Conservation (phyloP, 1,140 invertebrate genomes). For the Dinoponera quadriceps region DNA sequence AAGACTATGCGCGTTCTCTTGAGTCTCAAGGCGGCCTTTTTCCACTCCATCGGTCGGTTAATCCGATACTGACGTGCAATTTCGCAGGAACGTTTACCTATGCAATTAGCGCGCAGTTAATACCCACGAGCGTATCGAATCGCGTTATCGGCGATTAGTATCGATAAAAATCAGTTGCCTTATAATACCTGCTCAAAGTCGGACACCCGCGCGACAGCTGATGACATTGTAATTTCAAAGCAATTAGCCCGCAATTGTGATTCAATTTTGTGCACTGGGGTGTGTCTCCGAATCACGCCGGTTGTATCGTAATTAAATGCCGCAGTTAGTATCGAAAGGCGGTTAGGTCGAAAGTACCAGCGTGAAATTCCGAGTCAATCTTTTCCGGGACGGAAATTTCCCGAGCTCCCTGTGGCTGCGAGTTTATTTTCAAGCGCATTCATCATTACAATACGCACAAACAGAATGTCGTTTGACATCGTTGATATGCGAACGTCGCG, state of each 20-base stretch:
- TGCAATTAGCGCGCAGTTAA: constrained; percentile 10
- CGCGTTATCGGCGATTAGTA: constrained; percentile 25
- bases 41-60: constrained; percentile 1
- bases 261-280: no score
- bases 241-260: background rate
- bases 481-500: background rate
- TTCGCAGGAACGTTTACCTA: constrained; percentile 2
- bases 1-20: constrained; percentile 26
- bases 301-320: no score
- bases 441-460: no score
- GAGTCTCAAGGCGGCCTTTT: constrained; percentile 49
- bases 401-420: no score
- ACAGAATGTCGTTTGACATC: no score
- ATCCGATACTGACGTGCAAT: constrained; percentile 26
- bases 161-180: constrained; percentile 10
- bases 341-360: no score
- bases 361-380: no score
- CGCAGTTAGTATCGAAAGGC: no score
- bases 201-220: background rate
- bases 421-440: no score
- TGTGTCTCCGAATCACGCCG: no score
- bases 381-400: no score
- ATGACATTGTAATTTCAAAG: constrained; percentile 36
- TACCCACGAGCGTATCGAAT: constrained; percentile 17
- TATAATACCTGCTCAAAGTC: background rate